phyloP scores from a whole-genome alignment of 2,888 invertebrate species.

The Archaeoteleia sp. region DNA sequence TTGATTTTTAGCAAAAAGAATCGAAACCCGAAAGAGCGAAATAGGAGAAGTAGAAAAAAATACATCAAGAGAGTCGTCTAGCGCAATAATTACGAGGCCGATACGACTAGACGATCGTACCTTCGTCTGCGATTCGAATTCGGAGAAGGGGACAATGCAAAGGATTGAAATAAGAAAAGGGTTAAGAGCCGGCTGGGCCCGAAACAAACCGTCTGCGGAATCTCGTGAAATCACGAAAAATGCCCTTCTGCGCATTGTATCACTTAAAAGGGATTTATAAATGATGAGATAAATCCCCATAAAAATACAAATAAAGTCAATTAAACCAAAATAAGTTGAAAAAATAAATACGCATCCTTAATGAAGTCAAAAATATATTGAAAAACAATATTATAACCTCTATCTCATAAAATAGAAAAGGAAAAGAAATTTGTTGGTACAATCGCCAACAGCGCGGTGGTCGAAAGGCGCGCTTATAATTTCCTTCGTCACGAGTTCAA shows the following conservation, averaged over 20 bases:
- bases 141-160: conserved; percentile 45
- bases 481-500: too few relatives aligned
- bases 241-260: conserved; percentile 32
- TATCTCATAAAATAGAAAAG: too few relatives aligned
- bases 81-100: conserved; percentile 39
- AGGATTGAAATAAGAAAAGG: conserved; percentile 42
- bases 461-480: too few relatives aligned
- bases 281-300: conserved; percentile 20
- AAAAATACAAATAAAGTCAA: too few relatives aligned
- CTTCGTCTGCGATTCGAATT: conserved; percentile 20
- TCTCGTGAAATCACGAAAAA: conserved; percentile 42
- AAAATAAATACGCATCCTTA: too few relatives aligned
- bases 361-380: too few relatives aligned
- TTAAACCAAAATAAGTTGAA: too few relatives aligned
- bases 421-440: too few relatives aligned
- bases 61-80: conserved; percentile 24
- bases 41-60: conserved; percentile 16
- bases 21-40: conserved; percentile 5
- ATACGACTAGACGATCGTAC: conserved; percentile 36
- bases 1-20: conserved; percentile 4
- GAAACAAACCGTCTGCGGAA: conserved; percentile 30
- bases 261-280: conserved; percentile 31
- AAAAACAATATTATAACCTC: too few relatives aligned
- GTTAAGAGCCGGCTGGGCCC: conserved; percentile 19
- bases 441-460: too few relatives aligned